These are phyloP conservation scores for Erebia palarica DNA, from an alignment of 2,888 invertebrate genomes.

Conservation along the genomic window DNA sequence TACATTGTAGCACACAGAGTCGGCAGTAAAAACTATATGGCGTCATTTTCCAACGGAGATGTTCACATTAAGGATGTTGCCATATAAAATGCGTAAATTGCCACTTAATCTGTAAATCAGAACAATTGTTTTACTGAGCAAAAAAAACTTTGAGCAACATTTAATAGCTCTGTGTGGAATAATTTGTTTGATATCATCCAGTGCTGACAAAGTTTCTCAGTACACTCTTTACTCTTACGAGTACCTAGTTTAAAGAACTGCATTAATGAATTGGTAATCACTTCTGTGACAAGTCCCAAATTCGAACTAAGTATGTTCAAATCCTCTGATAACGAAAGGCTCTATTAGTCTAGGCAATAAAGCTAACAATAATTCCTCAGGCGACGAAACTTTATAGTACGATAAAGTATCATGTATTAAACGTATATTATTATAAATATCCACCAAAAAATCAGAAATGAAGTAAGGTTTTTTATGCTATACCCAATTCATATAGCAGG, in stretches of 20 bases:
- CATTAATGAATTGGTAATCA: background rate
- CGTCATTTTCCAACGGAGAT: conserved; percentile 29
- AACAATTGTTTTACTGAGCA: conserved; percentile 22
- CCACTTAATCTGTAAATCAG: conserved; percentile 18
- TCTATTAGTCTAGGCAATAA: too few species aligned
- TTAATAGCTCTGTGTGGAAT: conserved; percentile 16
- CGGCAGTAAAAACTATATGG: conserved; percentile 31
- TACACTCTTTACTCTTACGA: too few species aligned
- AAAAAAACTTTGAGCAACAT: background rate
- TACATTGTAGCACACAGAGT: conserved; percentile 28
- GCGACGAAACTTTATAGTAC: too few species aligned
- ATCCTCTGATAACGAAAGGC: background rate
- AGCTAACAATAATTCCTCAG: too few species aligned
- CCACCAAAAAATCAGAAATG: too few species aligned
- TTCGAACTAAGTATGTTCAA: background rate
- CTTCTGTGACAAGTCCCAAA: background rate
- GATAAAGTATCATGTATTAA: too few species aligned
- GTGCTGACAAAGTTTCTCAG: background rate
- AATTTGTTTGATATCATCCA: background rate
- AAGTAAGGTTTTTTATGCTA: too few species aligned
- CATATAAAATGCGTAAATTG: conserved; percentile 25
- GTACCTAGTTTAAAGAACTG: background rate
- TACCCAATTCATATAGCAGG: too few species aligned
- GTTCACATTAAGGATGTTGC: conserved; percentile 26
- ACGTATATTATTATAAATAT: too few species aligned